Conservation (phyloP, 2,113 vertebrate species). For the Trichomycterus rosablanca region DNA sequence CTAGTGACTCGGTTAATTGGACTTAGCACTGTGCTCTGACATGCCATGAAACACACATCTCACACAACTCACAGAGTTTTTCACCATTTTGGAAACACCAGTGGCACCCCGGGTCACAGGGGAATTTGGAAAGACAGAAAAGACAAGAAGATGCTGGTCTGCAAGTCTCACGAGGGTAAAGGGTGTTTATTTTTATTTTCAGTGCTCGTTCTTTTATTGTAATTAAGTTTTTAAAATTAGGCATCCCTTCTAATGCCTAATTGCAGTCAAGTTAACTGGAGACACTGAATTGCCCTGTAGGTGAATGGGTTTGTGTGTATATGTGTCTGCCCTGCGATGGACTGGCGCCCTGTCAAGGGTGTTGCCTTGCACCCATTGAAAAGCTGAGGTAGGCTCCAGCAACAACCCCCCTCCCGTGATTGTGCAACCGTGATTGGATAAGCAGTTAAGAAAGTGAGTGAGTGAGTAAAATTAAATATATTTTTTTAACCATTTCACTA, state of each 20-base stretch:
- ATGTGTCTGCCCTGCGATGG: no score
- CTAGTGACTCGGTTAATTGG: slow-evolving; percentile 26
- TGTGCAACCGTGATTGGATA: no score
- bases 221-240: not conserved
- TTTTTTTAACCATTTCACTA: no score
- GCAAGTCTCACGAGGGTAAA: not conserved
- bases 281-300: no score
- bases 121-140: slow-evolving; percentile 7
- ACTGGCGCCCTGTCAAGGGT: no score
- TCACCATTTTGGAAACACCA: slow-evolving; percentile 1
- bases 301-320: no score
- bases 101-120: slow-evolving; percentile 14
- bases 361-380: no score
- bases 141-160: slow-evolving; percentile 3
- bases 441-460: no score
- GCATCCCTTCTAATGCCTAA: not conserved
- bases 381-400: no score
- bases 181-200: slow-evolving; percentile 3
- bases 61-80: not conserved
- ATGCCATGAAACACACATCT: slow-evolving; percentile 23
- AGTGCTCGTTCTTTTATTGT: not conserved
- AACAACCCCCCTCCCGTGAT: no score
- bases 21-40: slow-evolving; percentile 28
- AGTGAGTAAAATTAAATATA: no score
- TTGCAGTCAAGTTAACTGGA: no score